A percentile compares a stretch with the other conserved stretches of the same genome.
Conservation (phyloP, 2,113 vertebrate genomes). For the Elgaria multicarinata region DNA sequence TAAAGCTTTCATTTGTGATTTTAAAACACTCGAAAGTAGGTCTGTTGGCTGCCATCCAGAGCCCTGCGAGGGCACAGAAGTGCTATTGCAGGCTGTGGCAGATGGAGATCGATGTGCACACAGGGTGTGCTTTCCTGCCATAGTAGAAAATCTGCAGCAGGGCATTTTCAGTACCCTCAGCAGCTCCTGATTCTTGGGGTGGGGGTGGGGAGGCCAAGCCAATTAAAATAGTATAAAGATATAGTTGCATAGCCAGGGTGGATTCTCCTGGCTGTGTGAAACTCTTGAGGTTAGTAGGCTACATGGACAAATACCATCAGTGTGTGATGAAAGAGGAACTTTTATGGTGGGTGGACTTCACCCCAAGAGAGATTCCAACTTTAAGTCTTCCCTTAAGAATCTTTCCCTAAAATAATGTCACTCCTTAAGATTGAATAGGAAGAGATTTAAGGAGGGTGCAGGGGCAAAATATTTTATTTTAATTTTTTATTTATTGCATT, state of each 20-base stretch:
- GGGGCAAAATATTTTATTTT: no score
- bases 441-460: background rate
- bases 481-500: no score
- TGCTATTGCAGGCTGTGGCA: background rate
- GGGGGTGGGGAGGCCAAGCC: background rate
- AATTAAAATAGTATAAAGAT: background rate
- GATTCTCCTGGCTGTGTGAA: background rate
- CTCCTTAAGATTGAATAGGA: background rate
- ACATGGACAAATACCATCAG: background rate
- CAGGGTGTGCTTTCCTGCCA: background rate
- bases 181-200: background rate
- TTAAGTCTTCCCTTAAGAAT: background rate
- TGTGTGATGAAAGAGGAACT: background rate
- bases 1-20: background rate
- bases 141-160: background rate
- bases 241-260: background rate
- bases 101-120: background rate
- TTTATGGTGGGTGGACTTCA: background rate
- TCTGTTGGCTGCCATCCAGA: slow-evolving; percentile 12
- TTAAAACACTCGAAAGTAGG: background rate
- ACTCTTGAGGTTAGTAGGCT: background rate
- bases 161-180: background rate
- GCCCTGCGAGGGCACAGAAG: background rate
- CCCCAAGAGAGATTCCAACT: background rate
- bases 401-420: background rate